A percentile compares a stretch with the other conserved stretches of the same genome.
phyloP scores from a whole-genome alignment of 2,888 invertebrate species.

The Limulus polyphemus region DNA sequence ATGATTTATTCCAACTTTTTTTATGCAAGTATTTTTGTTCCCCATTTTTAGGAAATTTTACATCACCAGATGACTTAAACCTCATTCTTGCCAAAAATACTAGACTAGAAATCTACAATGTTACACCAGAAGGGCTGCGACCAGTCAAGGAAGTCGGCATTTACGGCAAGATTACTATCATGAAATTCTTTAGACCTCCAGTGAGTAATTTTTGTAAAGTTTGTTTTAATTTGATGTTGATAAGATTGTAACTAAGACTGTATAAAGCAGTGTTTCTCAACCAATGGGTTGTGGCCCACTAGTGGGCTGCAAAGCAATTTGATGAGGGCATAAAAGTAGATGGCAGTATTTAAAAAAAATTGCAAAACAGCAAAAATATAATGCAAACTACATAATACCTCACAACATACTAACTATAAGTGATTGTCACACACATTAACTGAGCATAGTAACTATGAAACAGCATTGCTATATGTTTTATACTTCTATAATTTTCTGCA shows the following conservation, averaged over 20 bases:
- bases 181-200: conserved; percentile 84
- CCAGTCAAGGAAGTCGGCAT: conserved; percentile 84
- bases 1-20: background rate
- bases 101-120: conserved; percentile 83
- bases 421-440: no score
- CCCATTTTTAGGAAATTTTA: conserved; percentile 71
- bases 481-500: no score
- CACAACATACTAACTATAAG: no score
- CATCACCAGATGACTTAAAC: conserved; percentile 83
- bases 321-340: no score
- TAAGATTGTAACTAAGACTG: background rate
- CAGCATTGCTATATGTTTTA: no score
- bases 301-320: no score
- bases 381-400: no score
- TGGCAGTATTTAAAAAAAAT: no score
- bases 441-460: no score
- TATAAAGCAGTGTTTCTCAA: no score
- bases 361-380: no score
- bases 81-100: conserved; percentile 90
- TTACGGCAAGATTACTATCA: conserved; percentile 80
- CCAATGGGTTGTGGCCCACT: no score
- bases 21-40: conserved; percentile 1
- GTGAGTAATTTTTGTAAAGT: conserved; percentile 42
- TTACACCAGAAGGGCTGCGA: conserved; percentile 87
- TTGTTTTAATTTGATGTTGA: conserved; percentile 6